phyloP scores from a whole-genome alignment of 2,797 vertebrate species.

The Eptatretus atami region DNA sequence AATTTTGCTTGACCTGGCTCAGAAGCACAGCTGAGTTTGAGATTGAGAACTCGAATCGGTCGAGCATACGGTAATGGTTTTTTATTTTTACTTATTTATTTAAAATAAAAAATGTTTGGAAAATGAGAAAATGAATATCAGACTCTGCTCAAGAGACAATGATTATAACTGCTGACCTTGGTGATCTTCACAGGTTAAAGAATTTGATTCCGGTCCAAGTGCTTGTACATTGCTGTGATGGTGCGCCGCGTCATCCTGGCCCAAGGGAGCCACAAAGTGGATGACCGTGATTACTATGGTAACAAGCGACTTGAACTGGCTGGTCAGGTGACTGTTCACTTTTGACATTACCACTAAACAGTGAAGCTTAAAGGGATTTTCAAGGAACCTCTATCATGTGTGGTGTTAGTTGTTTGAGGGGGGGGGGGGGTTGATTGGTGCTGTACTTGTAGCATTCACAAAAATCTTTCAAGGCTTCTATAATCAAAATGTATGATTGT shows the following conservation, averaged over 20 bases:
- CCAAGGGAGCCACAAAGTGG: conserved; percentile 80
- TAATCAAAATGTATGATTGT: neutral
- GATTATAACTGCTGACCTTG: too few relatives aligned
- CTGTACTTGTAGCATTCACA: neutral
- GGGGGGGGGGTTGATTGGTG: too few relatives aligned
- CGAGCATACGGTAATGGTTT: too few relatives aligned
- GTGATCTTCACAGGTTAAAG: conserved; percentile 36
- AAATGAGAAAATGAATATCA: too few relatives aligned
- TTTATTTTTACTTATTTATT: too few relatives aligned
- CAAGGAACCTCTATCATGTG: neutral
- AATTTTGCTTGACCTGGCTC: too few relatives aligned
- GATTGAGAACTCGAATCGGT: too few relatives aligned
- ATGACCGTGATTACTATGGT: conserved; percentile 91
- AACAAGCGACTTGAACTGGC: conserved; percentile 88
- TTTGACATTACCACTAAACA: neutral
- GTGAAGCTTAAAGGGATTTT: too few relatives aligned
- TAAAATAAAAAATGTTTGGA: too few relatives aligned
- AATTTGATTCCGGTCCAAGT: conserved; percentile 87
- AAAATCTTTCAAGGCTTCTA: neutral
- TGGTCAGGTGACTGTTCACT: conserved; percentile 36
- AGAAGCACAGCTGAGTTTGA: too few relatives aligned
- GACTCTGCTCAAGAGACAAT: too few relatives aligned
- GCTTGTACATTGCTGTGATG: conserved; percentile 92
- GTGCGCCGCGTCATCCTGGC: conserved; percentile 81
- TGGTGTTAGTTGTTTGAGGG: neutral